phyloP scores from a whole-genome alignment of 2,888 invertebrate genomes.

The Atrina japonica region DNA sequence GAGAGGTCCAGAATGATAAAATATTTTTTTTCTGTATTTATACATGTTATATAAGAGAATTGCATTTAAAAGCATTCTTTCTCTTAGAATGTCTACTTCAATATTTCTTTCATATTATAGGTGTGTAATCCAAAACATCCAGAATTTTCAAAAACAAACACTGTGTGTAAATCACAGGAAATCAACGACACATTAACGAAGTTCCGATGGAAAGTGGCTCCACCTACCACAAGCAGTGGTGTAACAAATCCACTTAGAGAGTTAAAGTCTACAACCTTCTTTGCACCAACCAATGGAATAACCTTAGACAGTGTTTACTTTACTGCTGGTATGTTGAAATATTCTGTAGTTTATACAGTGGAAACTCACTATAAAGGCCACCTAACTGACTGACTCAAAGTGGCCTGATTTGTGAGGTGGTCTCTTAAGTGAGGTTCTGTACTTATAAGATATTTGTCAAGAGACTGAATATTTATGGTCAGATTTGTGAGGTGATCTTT shows the following conservation, averaged over 20 bases:
- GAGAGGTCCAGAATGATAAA: neutral
- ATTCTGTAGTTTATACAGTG: too few species aligned
- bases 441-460: too few species aligned
- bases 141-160: slow-evolving; percentile 70
- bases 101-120: too few species aligned
- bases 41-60: neutral
- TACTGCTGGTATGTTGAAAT: slow-evolving; percentile 67
- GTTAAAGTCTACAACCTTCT: slow-evolving; percentile 77
- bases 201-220: slow-evolving; percentile 78
- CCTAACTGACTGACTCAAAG: too few species aligned
- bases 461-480: too few species aligned
- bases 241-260: slow-evolving; percentile 73
- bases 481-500: too few species aligned
- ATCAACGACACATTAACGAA: slow-evolving; percentile 78
- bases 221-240: slow-evolving; percentile 73
- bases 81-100: too few species aligned
- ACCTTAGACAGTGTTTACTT: slow-evolving; percentile 80
- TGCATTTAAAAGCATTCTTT: neutral
- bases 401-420: too few species aligned
- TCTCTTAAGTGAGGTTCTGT: too few species aligned
- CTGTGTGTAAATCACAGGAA: slow-evolving; percentile 73
- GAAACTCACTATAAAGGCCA: too few species aligned
- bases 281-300: slow-evolving; percentile 75
- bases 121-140: slow-evolving; percentile 79
- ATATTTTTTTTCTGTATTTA: neutral